Evolutionary conservation across 2,797 vertebrate species (phyloP).

Genomic region (Botia kubotai): DNA sequence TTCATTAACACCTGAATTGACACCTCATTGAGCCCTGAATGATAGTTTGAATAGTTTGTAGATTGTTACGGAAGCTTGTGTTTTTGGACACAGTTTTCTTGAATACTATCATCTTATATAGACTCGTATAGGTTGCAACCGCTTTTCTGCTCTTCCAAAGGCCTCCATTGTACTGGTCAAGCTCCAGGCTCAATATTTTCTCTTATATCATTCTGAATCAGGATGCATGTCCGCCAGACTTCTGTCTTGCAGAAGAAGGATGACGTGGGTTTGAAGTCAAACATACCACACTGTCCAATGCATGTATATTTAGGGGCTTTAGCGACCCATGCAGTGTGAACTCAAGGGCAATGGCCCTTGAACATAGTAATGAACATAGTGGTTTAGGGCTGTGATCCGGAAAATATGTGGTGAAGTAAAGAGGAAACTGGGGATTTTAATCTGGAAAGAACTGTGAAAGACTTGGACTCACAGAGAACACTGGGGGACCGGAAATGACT

Average conservation of each 20-base stretch:
- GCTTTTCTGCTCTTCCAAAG: constrained; percentile 37
- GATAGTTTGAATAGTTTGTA: constrained; percentile 9
- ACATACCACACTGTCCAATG: constrained; percentile 60
- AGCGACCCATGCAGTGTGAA: constrained; percentile 48
- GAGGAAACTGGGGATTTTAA: constrained; percentile 47
- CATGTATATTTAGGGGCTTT: constrained; percentile 55
- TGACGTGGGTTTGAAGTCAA: constrained; percentile 53
- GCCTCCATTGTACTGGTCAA: constrained; percentile 55
- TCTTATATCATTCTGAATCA: constrained; percentile 49
- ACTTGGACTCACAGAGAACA: neutral
- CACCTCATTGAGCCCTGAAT: neutral
- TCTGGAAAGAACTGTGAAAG: constrained; percentile 13
- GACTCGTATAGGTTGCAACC: constrained; percentile 1
- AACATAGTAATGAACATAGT: constrained; percentile 16
- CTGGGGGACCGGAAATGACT: neutral
- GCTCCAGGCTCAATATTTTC: constrained; percentile 67
- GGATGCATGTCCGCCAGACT: constrained; percentile 54
- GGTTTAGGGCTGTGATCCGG: constrained; percentile 41
- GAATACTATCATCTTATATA: constrained; percentile 31
- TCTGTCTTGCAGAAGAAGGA: constrained; percentile 60
- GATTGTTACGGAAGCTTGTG: constrained; percentile 32
- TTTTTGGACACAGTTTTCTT: constrained; percentile 38
- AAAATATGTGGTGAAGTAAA: constrained; percentile 48
- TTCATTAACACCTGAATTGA: too few species aligned
- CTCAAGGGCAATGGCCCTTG: constrained; percentile 45